Evolutionary conservation across 2,797 vertebrate genomes (phyloP).

Genomic region (Sparidentex hasta): DNA sequence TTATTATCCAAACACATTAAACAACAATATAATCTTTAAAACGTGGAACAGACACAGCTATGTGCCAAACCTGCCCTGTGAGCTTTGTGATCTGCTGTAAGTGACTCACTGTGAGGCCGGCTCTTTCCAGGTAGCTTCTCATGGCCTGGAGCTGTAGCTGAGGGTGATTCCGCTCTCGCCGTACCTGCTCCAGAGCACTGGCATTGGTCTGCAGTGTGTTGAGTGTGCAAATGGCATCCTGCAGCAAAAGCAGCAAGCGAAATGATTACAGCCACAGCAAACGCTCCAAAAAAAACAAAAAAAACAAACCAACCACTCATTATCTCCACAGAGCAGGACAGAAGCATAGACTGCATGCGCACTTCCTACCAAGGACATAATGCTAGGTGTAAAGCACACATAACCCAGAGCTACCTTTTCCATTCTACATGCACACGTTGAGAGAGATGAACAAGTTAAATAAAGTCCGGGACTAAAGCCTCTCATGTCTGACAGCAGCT

Average conservation of each 20-base stretch:
- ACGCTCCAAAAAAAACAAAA: neutral
- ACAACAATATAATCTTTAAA: neutral
- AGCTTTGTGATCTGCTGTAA: neutral
- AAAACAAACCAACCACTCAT: too few species aligned
- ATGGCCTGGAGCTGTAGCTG: constrained; percentile 90
- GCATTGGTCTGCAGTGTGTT: constrained; percentile 97
- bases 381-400: neutral
- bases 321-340: neutral
- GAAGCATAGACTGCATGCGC: too few species aligned
- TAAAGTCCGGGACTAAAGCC: neutral
- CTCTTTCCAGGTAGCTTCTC: constrained; percentile 88
- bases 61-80: neutral
- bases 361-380: neutral
- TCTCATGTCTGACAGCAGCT: neutral
- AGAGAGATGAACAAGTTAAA: neutral
- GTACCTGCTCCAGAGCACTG: constrained; percentile 90
- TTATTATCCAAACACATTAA: neutral
- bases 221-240: constrained; percentile 94
- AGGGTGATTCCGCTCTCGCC: constrained; percentile 85
- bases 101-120: constrained; percentile 87
- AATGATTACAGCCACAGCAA: neutral
- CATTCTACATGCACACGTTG: neutral
- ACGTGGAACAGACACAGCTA: too few species aligned
- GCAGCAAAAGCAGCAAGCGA: neutral
- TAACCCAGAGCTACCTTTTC: neutral